Evolutionary conservation across 1,140 invertebrate genomes (phyloP).

Genomic region (Bombus pyrosoma): DNA sequence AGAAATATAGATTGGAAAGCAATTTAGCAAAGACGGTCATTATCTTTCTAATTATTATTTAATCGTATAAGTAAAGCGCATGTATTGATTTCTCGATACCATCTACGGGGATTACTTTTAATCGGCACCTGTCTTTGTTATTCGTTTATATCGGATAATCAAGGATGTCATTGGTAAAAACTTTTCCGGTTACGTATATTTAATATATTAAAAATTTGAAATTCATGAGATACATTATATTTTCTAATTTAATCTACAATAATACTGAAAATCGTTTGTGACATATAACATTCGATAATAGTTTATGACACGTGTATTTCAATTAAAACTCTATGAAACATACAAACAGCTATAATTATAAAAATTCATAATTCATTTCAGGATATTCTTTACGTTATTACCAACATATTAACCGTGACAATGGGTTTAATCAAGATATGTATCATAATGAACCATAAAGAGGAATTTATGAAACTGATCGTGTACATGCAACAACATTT

Average conservation of each 20-base stretch:
- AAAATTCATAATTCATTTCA: slow-evolving; percentile 17
- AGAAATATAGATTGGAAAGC: not conserved
- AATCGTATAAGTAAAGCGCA: not conserved
- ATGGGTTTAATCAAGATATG: slow-evolving; percentile 39
- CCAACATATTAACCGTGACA: slow-evolving; percentile 28
- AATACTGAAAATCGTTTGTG: not conserved
- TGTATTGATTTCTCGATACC: too few relatives aligned
- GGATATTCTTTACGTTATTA: slow-evolving; percentile 40
- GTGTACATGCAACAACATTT: slow-evolving; percentile 53
- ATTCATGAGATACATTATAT: not conserved
- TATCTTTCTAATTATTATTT: not conserved
- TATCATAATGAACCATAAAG: not conserved
- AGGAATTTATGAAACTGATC: slow-evolving; percentile 40
- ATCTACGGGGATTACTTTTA: not conserved
- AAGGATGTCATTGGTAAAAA: too few relatives aligned
- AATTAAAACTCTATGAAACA: not conserved
- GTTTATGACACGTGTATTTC: not conserved
- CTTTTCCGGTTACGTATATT: too few relatives aligned
- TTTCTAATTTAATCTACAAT: too few relatives aligned
- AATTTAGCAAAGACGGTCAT: too few relatives aligned
- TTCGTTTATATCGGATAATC: not conserved
- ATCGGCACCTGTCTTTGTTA: not conserved
- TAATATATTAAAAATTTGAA: too few relatives aligned
- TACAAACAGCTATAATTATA: not conserved
- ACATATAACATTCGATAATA: too few relatives aligned